Percentiles rank a stretch among this genome's conserved stretches.
phyloP scores from a whole-genome alignment of 1,140 invertebrate genomes.

The Neotoxoptera formosana region DNA sequence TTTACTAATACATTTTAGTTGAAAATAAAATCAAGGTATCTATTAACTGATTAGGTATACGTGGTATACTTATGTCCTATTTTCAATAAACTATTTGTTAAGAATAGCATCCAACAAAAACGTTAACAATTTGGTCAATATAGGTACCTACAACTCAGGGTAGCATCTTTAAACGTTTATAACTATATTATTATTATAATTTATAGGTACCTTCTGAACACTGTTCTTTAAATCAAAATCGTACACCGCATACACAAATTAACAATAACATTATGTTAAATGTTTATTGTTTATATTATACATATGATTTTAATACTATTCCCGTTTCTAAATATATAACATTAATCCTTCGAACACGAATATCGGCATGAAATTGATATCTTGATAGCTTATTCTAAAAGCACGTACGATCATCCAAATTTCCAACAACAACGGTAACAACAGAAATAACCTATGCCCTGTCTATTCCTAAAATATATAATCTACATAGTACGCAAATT shows the following conservation, averaged over 20 bases:
- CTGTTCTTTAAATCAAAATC: not conserved
- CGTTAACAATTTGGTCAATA: not conserved
- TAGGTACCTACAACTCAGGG: not conserved
- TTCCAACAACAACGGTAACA: not conserved
- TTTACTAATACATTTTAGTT: no score
- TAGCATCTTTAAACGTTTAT: not conserved
- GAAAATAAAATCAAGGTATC: no score
- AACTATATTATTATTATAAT: not conserved
- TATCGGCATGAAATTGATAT: constrained; percentile 10
- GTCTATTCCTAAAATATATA: no score
- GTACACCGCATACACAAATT: not conserved
- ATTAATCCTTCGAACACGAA: not conserved
- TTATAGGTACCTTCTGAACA: not conserved
- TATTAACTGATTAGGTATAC: no score
- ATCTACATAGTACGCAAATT: not conserved
- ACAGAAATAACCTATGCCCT: not conserved
- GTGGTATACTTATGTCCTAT: no score
- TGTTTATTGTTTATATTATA: not conserved
- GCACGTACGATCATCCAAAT: constrained; percentile 27
- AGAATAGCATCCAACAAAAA: not conserved
- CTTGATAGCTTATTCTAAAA: constrained; percentile 34
- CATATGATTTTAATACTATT: not conserved
- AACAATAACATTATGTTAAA: not conserved
- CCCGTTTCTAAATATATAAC: not conserved
- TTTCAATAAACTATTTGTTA: no score